phyloP scores from a whole-genome alignment of 2,888 invertebrate species.

The Zygaena filipendulae region DNA sequence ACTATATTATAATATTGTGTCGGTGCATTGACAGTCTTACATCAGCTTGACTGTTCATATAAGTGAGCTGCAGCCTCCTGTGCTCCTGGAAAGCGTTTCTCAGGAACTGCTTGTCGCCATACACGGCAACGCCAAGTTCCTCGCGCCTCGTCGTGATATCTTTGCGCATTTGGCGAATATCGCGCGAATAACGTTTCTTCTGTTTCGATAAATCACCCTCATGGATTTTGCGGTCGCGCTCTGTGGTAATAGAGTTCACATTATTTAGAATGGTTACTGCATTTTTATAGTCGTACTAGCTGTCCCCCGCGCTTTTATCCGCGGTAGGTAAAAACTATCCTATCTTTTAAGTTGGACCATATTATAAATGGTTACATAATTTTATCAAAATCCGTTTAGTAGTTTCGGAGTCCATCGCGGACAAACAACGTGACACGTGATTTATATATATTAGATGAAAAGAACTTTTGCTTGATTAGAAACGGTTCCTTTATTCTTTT shows the following conservation, averaged over 20 bases:
- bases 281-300: not conserved
- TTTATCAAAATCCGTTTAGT: too few species aligned
- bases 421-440: too few species aligned
- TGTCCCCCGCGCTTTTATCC: too few species aligned
- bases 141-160: constrained; percentile 66
- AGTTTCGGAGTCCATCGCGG: too few species aligned
- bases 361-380: too few species aligned
- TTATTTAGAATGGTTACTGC: not conserved
- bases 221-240: constrained; percentile 71
- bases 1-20: too few species aligned
- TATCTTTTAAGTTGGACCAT: too few species aligned
- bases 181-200: constrained; percentile 56
- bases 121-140: constrained; percentile 66
- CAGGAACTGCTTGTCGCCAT: constrained; percentile 70
- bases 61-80: constrained; percentile 67
- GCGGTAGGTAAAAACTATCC: too few species aligned
- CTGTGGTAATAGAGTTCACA: too few species aligned
- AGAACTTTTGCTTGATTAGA: too few species aligned
- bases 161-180: constrained; percentile 64
- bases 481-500: too few species aligned
- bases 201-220: constrained; percentile 67
- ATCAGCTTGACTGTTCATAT: constrained; percentile 60
- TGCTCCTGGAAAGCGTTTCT: constrained; percentile 69
- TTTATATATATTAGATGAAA: too few species aligned
- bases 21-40: constrained; percentile 38